Evolutionary conservation across 1,140 invertebrate species (phyloP).

Genomic region (Lepeophtheirus salmonis): DNA sequence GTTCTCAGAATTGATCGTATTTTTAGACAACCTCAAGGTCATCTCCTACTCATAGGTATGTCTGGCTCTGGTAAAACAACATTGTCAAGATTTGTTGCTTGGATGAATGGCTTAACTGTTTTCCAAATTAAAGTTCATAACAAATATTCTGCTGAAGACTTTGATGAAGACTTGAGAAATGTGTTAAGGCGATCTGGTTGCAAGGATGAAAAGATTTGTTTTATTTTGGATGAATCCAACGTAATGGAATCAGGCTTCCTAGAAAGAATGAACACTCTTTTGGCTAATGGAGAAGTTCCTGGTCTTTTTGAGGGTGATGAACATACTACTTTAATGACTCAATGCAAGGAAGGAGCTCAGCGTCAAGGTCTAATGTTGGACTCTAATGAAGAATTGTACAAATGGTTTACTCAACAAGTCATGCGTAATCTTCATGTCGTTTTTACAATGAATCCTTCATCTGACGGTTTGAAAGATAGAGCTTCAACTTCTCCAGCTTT

Average conservation of each 20-base stretch:
- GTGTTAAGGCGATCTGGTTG: slow-evolving; percentile 85
- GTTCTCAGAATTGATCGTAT: slow-evolving; percentile 95
- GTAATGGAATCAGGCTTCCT: slow-evolving; percentile 95
- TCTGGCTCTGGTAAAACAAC: slow-evolving; percentile 98
- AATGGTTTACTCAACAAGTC: slow-evolving; percentile 94
- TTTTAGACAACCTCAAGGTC: slow-evolving; percentile 94
- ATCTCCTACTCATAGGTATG: slow-evolving; percentile 86
- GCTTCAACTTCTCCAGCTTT: slow-evolving; percentile 95
- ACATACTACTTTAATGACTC: slow-evolving; percentile 95
- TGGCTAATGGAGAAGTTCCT: slow-evolving; percentile 79
- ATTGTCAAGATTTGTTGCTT: slow-evolving; percentile 92
- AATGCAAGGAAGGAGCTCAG: slow-evolving; percentile 97
- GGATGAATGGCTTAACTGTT: slow-evolving; percentile 97
- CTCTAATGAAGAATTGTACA: slow-evolving; percentile 93
- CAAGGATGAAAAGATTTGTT: slow-evolving; percentile 95
- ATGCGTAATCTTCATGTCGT: slow-evolving; percentile 98
- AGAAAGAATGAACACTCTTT: slow-evolving; percentile 94
- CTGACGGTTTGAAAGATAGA: slow-evolving; percentile 89
- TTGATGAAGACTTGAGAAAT: slow-evolving; percentile 90
- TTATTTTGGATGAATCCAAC: slow-evolving; percentile 97
- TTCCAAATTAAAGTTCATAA: slow-evolving; percentile 89
- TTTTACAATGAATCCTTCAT: slow-evolving; percentile 99
- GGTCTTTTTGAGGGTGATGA: slow-evolving; percentile 51
- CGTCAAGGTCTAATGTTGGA: slow-evolving; percentile 95
- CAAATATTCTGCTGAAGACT: slow-evolving; percentile 94